phyloP scores from a whole-genome alignment of 2,797 vertebrate genomes.

The Dicrostonyx torquatus region DNA sequence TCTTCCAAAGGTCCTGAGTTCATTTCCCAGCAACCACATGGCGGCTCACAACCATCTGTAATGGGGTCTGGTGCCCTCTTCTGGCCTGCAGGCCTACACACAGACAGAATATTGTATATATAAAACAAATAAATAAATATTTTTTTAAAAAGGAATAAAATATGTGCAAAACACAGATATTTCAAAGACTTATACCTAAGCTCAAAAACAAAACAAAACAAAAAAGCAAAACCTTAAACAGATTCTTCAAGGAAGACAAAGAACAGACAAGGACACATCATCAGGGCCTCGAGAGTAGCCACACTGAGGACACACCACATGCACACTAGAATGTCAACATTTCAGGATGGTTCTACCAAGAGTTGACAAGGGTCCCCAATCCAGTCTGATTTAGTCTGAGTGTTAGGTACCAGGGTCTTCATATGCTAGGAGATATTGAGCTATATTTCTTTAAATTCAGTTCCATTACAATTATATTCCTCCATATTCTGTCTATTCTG shows the following conservation, averaged over 20 bases:
- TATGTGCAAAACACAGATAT: conserved; percentile 5
- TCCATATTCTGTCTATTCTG: neutral
- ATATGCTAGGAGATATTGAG: neutral
- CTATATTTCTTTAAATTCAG: conserved; percentile 24
- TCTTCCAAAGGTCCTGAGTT: no score
- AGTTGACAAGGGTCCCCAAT: neutral
- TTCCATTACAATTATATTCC: conserved; percentile 4
- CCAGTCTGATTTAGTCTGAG: neutral
- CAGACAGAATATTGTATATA: no score
- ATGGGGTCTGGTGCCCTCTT: no score
- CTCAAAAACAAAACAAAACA: neutral
- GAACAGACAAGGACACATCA: neutral
- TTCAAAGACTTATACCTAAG: conserved; percentile 17
- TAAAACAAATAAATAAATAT: no score
- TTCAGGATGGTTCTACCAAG: neutral
- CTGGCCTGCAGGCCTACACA: no score
- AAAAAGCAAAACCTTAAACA: conserved; percentile 34
- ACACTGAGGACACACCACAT: neutral
- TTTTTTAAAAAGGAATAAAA: no score
- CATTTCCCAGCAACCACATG: no score
- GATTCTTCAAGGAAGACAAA: conserved; percentile 32
- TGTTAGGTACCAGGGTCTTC: neutral
- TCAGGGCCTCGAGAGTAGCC: neutral
- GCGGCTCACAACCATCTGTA: no score
- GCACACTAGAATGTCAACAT: neutral